Conservation (phyloP, 2,797 vertebrate genomes). For the Bufotes viridis region DNA sequence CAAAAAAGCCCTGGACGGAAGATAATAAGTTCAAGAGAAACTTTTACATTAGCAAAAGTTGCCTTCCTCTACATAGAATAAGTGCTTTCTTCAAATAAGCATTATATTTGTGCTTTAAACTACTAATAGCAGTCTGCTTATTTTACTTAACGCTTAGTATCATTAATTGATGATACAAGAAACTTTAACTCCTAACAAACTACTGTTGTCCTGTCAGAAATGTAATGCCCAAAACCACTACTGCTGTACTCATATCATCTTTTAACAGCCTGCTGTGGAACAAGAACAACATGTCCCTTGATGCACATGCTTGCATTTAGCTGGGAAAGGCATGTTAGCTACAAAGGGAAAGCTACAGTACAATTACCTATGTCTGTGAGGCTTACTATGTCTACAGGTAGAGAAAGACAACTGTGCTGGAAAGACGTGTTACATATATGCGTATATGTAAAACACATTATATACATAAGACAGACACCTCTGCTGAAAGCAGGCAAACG, state of each 20-base stretch:
- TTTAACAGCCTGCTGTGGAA: conserved; percentile 56
- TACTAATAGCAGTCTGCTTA: conserved; percentile 69
- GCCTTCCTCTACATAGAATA: conserved; percentile 72
- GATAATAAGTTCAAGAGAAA: conserved; percentile 62
- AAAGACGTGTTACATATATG: conserved; percentile 60
- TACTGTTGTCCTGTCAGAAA: conserved; percentile 37
- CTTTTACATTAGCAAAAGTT: conserved; percentile 62
- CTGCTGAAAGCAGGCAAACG: conserved; percentile 68
- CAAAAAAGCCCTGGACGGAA: conserved; percentile 65
- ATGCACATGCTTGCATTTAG: conserved; percentile 56
- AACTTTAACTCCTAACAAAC: background rate
- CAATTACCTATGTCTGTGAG: conserved; percentile 67
- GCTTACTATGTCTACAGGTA: conserved; percentile 73
- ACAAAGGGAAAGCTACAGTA: conserved; percentile 64
- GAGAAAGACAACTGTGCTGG: conserved; percentile 76
- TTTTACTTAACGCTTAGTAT: conserved; percentile 64
- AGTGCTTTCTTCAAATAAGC: conserved; percentile 76
- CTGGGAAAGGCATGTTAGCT: conserved; percentile 54
- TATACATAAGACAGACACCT: conserved; percentile 65
- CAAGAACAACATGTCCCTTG: conserved; percentile 59
- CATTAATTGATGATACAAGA: background rate
- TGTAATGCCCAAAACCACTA: conserved; percentile 77
- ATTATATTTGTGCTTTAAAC: conserved; percentile 80
- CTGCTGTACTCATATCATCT: background rate
- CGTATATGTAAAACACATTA: conserved; percentile 69